Conservation (phyloP, 2,888 invertebrate genomes). For the Pachycephus smyrnensis region DNA sequence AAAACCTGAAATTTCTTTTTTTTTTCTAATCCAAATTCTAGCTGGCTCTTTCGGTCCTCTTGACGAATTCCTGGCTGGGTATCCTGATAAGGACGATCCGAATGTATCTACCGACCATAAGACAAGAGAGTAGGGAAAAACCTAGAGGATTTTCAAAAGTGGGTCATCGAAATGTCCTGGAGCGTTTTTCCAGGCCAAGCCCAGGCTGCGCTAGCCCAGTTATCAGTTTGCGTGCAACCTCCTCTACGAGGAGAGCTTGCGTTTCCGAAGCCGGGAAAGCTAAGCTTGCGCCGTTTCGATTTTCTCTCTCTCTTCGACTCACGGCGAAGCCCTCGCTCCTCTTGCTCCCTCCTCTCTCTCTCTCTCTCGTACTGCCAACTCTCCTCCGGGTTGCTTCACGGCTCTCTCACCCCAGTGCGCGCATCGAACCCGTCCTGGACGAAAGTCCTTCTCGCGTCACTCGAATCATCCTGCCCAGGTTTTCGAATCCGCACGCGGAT, state of each 20-base stretch:
- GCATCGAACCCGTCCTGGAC: slow-evolving; percentile 69
- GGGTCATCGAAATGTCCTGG: slow-evolving; percentile 8
- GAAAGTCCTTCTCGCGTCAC: slow-evolving; percentile 55
- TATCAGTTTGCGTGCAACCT: slow-evolving; percentile 3
- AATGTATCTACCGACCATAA: not conserved
- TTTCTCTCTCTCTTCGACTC: slow-evolving; percentile 34
- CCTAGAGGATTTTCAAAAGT: not conserved
- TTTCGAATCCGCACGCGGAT: not conserved
- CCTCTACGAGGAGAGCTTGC: slow-evolving; percentile 6
- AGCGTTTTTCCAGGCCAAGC: slow-evolving; percentile 2
- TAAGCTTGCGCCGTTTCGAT: slow-evolving; percentile 11
- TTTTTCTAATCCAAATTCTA: not conserved
- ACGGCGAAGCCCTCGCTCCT: slow-evolving; percentile 45
- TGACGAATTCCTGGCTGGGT: not conserved
- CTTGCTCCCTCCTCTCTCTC: slow-evolving; percentile 48
- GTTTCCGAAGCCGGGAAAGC: slow-evolving; percentile 12
- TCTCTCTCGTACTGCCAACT: slow-evolving; percentile 47
- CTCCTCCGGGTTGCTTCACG: slow-evolving; percentile 29
- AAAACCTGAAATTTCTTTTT: not conserved
- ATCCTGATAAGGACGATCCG: not conserved
- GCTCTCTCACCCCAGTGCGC: slow-evolving; percentile 48
- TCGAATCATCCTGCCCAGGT: not conserved
- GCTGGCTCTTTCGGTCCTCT: not conserved
- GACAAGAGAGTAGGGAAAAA: not conserved
- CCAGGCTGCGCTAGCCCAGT: slow-evolving; percentile 7